Evolutionary conservation across 2,797 vertebrate genomes (phyloP).

Genomic region (Kryptolebias ocellatus): DNA sequence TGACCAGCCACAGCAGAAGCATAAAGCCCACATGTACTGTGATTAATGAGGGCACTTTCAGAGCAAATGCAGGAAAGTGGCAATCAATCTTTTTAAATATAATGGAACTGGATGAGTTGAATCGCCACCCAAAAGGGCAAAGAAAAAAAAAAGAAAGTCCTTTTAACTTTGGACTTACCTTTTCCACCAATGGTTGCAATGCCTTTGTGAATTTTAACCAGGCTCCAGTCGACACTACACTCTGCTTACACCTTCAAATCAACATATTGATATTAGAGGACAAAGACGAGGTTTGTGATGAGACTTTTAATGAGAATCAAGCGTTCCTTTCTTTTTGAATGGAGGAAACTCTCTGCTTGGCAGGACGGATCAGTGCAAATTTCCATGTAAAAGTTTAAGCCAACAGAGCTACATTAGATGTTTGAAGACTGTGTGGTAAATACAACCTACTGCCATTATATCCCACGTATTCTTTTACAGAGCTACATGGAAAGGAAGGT

Average conservation of each 20-base stretch:
- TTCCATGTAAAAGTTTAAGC: constrained; percentile 7
- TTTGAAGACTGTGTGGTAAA: constrained; percentile 23
- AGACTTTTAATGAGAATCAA: neutral
- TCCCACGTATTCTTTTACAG: constrained; percentile 28
- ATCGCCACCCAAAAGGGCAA: neutral
- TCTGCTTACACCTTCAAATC: neutral
- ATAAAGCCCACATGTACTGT: too few relatives aligned
- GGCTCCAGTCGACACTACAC: neutral
- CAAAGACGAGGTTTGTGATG: neutral
- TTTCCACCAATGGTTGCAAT: neutral
- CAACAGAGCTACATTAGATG: constrained; percentile 5
- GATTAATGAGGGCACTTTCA: neutral
- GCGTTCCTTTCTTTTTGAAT: neutral
- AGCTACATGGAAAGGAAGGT: constrained; percentile 19
- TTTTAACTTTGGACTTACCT: neutral
- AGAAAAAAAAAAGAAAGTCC: neutral
- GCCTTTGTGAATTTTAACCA: neutral
- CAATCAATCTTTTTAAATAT: too few relatives aligned
- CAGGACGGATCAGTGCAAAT: neutral
- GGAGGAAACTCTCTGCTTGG: neutral
- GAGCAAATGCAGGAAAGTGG: neutral
- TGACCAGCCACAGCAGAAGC: too few relatives aligned
- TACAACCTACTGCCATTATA: constrained; percentile 16
- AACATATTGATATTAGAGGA: constrained; percentile 17
- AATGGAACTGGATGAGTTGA: neutral